A percentile compares a stretch with the other conserved stretches of the same genome.
Conservation (phyloP, 2,888 invertebrate species). For the Napeogenes sylphis region DNA sequence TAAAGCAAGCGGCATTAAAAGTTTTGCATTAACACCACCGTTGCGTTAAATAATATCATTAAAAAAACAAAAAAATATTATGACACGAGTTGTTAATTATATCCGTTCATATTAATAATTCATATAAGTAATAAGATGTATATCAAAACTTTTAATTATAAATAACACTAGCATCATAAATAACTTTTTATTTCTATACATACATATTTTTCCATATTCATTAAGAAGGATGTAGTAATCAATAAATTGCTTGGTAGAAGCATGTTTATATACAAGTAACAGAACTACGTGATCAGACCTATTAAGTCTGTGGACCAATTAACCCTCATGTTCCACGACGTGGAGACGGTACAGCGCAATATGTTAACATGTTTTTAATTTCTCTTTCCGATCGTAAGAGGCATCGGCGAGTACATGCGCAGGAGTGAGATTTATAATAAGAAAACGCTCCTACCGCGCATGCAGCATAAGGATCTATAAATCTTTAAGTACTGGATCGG, state of each 20-base stretch:
- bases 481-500: conserved; percentile 74
- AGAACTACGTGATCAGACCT: conserved; percentile 43
- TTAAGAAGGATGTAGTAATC: conserved; percentile 21
- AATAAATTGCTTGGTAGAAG: conserved; percentile 21
- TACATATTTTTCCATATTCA: conserved; percentile 13
- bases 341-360: conserved; percentile 46
- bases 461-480: conserved; percentile 74
- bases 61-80: too few relatives aligned
- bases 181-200: background rate
- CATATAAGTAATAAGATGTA: too few relatives aligned
- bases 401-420: conserved; percentile 67
- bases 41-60: too few relatives aligned
- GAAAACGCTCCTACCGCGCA: conserved; percentile 77
- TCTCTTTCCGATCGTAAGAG: conserved; percentile 52
- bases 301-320: conserved; percentile 64
- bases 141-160: too few relatives aligned
- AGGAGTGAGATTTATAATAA: conserved; percentile 77
- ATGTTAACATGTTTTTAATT: conserved; percentile 76
- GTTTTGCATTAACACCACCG: too few relatives aligned
- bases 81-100: too few relatives aligned
- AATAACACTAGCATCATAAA: too few relatives aligned
- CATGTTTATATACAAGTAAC: conserved; percentile 25
- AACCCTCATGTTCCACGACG: conserved; percentile 49
- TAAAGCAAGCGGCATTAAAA: too few relatives aligned
- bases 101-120: too few relatives aligned